Conservation (phyloP, 30 jellyfish, hydroid and myxozoan genomes). For the Aurelia sp. region DNA sequence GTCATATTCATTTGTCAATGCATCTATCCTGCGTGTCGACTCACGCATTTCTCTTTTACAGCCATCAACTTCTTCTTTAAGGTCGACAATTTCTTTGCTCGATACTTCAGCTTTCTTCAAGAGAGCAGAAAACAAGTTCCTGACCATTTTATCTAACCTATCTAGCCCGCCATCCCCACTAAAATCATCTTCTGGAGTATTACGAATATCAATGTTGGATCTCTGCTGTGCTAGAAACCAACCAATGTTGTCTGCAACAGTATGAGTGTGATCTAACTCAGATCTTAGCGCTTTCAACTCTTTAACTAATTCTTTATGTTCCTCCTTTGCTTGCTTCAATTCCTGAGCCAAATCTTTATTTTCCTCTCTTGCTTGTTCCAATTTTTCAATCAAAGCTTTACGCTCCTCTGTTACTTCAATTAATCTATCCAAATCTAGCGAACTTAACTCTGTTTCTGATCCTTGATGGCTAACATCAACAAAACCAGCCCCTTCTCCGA, state of each 20-base stretch:
- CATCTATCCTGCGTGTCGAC: neutral
- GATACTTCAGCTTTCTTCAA: neutral
- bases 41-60: neutral
- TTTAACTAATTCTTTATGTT: constrained; percentile 8
- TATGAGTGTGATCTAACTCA: neutral
- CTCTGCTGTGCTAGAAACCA: neutral
- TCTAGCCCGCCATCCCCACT: neutral
- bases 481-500: constrained; percentile 26
- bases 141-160: neutral
- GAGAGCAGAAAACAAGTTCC: neutral
- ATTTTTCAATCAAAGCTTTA: constrained; percentile 27
- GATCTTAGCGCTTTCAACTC: constrained; percentile 25
- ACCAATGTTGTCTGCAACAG: neutral
- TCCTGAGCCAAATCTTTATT: neutral
- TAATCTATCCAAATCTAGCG: constrained; percentile 61
- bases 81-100: neutral
- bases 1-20: neutral
- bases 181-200: neutral
- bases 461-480: constrained; percentile 54
- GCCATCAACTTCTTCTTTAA: constrained; percentile 4
- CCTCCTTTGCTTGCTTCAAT: constrained; percentile 35
- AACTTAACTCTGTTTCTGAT: constrained; percentile 60
- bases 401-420: constrained; percentile 51
- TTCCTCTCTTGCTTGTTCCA: constrained; percentile 11
- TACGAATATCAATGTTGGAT: neutral